These are phyloP conservation scores for Arge pagana DNA, from an alignment of 2,888 invertebrate genomes.

Conservation along the genomic window DNA sequence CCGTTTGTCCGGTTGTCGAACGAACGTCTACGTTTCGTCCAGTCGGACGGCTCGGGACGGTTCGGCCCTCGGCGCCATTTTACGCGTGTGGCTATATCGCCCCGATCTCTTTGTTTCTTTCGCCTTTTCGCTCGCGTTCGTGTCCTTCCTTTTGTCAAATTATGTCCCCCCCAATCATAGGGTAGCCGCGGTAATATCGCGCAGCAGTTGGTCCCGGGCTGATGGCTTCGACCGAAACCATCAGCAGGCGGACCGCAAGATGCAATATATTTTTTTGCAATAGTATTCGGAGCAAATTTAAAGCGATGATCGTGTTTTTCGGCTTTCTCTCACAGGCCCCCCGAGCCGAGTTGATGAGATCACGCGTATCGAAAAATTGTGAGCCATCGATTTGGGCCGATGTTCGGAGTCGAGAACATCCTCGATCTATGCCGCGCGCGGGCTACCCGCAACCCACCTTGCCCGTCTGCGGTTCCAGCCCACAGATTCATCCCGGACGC, in stretches of 20 bases:
- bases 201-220: slow-evolving; percentile 7
- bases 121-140: slow-evolving; percentile 3
- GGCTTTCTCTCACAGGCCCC: slow-evolving; percentile 26
- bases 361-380: slow-evolving; percentile 58
- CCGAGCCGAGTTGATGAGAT: slow-evolving; percentile 53
- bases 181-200: slow-evolving; percentile 9
- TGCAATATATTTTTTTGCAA: slow-evolving; percentile 45
- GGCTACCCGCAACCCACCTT: background rate
- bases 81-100: background rate
- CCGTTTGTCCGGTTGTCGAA: too few species aligned
- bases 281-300: slow-evolving; percentile 47
- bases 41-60: too few species aligned
- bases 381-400: slow-evolving; percentile 47
- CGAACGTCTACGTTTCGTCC: too few species aligned
- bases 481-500: too few species aligned
- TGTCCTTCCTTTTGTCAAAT: slow-evolving; percentile 16
- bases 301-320: slow-evolving; percentile 44
- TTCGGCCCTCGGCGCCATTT: slow-evolving; percentile 2
- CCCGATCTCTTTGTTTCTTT: background rate
- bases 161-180: slow-evolving; percentile 26
- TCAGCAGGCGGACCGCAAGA: slow-evolving; percentile 46
- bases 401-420: too few species aligned
- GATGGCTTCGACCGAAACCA: slow-evolving; percentile 17
- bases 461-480: slow-evolving; percentile 1
- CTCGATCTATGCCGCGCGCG: background rate